Evolutionary conservation across 2,113 vertebrate species (phyloP).

Genomic region (Seriola dumerili): DNA sequence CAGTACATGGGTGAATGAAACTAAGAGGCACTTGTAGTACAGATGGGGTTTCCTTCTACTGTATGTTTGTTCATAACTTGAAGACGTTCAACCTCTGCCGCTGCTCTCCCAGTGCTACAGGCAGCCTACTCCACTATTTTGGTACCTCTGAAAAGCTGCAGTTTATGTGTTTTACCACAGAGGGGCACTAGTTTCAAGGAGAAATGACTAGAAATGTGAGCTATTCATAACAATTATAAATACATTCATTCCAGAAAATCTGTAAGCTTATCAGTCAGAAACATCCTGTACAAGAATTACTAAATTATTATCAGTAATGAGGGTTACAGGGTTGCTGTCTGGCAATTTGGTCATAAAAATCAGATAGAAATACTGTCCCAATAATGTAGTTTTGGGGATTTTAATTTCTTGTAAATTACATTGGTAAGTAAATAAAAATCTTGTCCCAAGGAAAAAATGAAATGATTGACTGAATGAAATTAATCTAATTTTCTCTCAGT

Average conservation of each 20-base stretch:
- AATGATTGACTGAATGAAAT: not conserved
- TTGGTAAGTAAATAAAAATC: too few relatives aligned
- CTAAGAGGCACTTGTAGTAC: not conserved
- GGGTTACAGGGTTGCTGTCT: not conserved
- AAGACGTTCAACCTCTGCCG: constrained; percentile 34
- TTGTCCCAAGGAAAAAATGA: too few relatives aligned
- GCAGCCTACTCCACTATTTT: not conserved
- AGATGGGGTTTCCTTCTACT: not conserved
- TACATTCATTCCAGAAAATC: not conserved
- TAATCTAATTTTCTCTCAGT: not conserved
- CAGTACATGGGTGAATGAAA: not conserved
- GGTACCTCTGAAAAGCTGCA: not conserved
- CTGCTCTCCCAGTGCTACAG: constrained; percentile 25
- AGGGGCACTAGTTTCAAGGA: not conserved
- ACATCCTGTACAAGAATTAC: not conserved
- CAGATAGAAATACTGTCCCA: not conserved
- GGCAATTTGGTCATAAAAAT: not conserved
- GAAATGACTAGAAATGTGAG: not conserved
- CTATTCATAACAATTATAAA: not conserved
- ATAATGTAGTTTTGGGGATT: not conserved
- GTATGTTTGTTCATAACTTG: not conserved
- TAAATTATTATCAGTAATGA: not conserved
- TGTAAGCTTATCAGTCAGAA: not conserved
- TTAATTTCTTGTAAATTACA: not conserved
- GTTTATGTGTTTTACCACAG: constrained; percentile 24